Evolutionary conservation across 2,888 invertebrate species (phyloP), one percentile per base, ranked within the genome.

Genomic region (Camponotus fellah): DNA sequence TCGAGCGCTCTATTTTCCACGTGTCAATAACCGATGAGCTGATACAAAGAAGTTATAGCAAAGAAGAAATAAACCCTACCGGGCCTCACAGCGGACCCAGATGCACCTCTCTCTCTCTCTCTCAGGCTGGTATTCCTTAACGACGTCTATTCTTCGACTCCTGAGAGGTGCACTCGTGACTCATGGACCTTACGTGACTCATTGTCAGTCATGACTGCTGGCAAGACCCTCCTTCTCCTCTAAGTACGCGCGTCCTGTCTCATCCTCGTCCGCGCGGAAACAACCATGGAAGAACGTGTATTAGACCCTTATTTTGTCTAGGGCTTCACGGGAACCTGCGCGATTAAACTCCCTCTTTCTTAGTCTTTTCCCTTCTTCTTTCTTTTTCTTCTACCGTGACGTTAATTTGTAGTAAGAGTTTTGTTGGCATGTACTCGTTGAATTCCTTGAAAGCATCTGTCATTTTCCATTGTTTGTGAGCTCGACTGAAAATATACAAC

Each of bases 101-200:
- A 53, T n/a, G 14, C n/a, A 53, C 5, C 49, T 49, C n/a, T 49
- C 17, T 49, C 49, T 49, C 71, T 21, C 65, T 79, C 71, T 60
- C 60, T 46, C 60, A 71, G 71, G 21, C 66, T 77, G 77, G 43
- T 83, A 82, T 65, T 79, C 53, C 84, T 71, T 90, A 91, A 91
- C 90, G 89, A 90, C 84, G 88, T 79, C 91, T 89, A 91, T 91
- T 91, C 91, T 91, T 90, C 84, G 77, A 66, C 37, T 71, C 65
- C 60, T 40, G 80, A 72, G 76, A 71, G 84, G 72, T 84, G 80
- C 64, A 89, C 86, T 86, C 87, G 91, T 91, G 91, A 91, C 87
- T 91, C 91, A 91, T 84, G 89, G 88, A 87, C 87, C 85, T 89
- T 89, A 89, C 84, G 86, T 91, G 91, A 86, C 88, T 89, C 65